Base-by-base conservation (phyloP, 2,797 vertebrate genomes). In the Mus minutoides region DNA sequence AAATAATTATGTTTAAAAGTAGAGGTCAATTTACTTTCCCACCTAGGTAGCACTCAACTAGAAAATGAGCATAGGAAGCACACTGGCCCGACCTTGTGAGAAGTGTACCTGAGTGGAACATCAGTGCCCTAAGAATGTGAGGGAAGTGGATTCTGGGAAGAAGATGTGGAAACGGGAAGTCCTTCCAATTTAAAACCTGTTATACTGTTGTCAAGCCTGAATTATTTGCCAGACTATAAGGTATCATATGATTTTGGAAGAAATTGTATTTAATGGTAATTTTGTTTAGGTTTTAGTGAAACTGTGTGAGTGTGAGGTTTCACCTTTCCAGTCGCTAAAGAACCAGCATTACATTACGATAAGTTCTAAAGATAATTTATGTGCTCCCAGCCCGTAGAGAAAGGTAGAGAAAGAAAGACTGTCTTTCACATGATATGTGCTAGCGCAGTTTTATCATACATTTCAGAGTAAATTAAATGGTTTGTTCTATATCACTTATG, bases 1-100 rank as follows among this genome's bases (percentile, higher is more conserved):
- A 93, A 98, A 98, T 96, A 98, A 98, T 98, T 98, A 97, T 49
- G 92, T 86, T 91, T 96, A 94, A 96, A 90, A 97, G 97, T 94
- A 94, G 94, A 97, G 95, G 71, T 92, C 97, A 90, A 98, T 97
- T 97, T 97, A 31, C 78, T 96, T 97, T 98, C 87, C 85, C 94
- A 98, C 92, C 92, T 97, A 83, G 95, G 90, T 90, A 97, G 94
- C 97, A 98, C 31, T 98, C 96, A 94, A 96, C 97, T 97, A 97
- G 96, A 87, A 98, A 98, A 98, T 98, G 91, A 97, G 69, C 96
- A 95, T 91, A 96, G 29, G 87, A 52, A 87, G 95, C 96, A 96
- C 37, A 11, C 52, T 84, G 73, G 0, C 54, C 79, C 85, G 54
- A 88, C 96, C 85, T 90, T 97, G 87, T 97, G 97, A 98, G 85